Base-by-base conservation (phyloP, 2,797 vertebrate species). In the Peromyscus eremicus region DNA sequence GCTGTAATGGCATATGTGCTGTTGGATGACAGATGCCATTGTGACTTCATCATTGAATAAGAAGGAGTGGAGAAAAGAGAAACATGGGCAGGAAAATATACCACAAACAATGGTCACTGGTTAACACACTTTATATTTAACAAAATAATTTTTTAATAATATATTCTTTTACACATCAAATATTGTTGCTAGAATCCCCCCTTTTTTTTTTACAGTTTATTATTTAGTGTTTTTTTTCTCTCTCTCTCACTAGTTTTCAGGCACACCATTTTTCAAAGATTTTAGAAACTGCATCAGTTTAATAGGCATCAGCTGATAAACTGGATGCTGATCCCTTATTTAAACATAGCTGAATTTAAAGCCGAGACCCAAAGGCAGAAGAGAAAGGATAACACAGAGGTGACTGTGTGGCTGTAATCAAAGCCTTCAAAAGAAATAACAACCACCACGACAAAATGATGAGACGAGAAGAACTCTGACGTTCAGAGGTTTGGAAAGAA, bases 141-240 rank as follows among this genome's bases (percentile, higher is more conserved):
- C 99, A 99, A 99, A 99, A 99, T 99, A 99, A 98, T 99, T 99
- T 99, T 99, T 99, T 99, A 99, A 99, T 99, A 99, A 99, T 99
- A 99, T 99, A 99, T 97, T 98, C 92, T 98, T 98, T 99, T 98
- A 98, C 98, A 98, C 98, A 98, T 98, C 98, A 99, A 99, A 99
- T 98, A 98, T 98, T 98, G 97, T 99, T 98, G 98, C 97, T 98
- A 98, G 98, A 97, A 96, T 95, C 94, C 97, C 97, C 32, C 16
- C 19, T 19, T 34, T 71, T 64, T n/a, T 98, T 98, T 98, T 98
- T 98, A 98, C 98, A 99, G 98, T 94, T 97, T 96, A 98, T 81
- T 97, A 92, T 98, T 98, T 84, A 96, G 86, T 73, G 75, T 70
- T 75, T 94, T 85, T 94, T 40, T 8, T 9, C 25, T 49, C 32